phyloP scores from a whole-genome alignment of 2,113 vertebrate genomes.

The Lipophrys pholis region DNA sequence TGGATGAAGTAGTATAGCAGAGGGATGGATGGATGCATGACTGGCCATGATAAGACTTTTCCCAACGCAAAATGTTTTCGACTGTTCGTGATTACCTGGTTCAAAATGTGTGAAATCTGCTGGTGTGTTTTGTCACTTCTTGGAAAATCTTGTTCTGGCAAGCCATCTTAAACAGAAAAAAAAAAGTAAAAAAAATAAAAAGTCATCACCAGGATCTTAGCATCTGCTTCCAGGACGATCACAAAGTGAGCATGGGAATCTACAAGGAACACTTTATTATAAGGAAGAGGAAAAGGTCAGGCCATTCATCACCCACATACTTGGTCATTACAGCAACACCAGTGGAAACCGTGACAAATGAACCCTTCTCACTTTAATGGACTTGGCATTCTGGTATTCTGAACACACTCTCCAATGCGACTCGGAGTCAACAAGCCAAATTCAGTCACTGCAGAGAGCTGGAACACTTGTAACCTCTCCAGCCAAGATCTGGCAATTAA shows the following conservation, averaged over 20 bases:
- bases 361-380: conserved; percentile 79
- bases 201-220: too few relatives aligned
- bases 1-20: too few relatives aligned
- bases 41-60: too few relatives aligned
- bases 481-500: conserved; percentile 65
- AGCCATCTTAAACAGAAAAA: too few relatives aligned
- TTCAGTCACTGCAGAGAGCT: conserved; percentile 57
- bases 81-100: too few relatives aligned
- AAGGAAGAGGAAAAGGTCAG: conserved; percentile 72
- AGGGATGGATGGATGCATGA: too few relatives aligned
- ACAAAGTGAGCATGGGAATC: conserved; percentile 61
- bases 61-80: too few relatives aligned
- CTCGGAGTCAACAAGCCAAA: conserved; percentile 74
- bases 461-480: conserved; percentile 63
- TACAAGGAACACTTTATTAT: conserved; percentile 71
- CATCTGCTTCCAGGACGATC: conserved; percentile 32
- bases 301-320: conserved; percentile 73
- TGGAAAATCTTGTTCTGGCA: too few relatives aligned
- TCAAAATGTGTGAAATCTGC: too few relatives aligned
- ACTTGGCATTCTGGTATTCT: conserved; percentile 76
- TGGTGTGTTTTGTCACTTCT: too few relatives aligned
- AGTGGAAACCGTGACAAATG: conserved; percentile 76
- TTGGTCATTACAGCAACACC: conserved; percentile 77
- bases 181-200: too few relatives aligned
- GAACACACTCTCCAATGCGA: conserved; percentile 53